Evolutionary conservation across 2,113 vertebrate species (phyloP).

Genomic region (Tenrec ecaudatus): DNA sequence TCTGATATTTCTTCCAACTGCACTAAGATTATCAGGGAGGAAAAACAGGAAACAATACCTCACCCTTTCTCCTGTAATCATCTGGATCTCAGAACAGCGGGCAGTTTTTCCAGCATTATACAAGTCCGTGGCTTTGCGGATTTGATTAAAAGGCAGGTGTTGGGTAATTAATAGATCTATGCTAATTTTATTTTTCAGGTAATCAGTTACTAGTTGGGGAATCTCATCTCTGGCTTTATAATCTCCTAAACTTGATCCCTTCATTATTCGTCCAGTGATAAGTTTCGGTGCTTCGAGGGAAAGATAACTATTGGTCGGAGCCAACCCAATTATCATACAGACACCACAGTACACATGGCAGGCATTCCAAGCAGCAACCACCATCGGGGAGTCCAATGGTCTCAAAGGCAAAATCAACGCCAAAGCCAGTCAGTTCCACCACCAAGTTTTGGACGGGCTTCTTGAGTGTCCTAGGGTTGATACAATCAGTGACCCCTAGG

Average conservation of each 20-base stretch:
- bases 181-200: constrained; percentile 90
- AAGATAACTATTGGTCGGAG: constrained; percentile 77
- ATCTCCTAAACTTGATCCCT: constrained; percentile 87
- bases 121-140: constrained; percentile 90
- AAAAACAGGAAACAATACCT: neutral
- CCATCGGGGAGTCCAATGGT: constrained; percentile 87
- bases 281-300: constrained; percentile 76
- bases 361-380: constrained; percentile 88
- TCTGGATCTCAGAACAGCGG: constrained; percentile 63
- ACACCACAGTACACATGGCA: constrained; percentile 85
- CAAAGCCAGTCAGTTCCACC: constrained; percentile 84
- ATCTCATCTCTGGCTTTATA: constrained; percentile 84
- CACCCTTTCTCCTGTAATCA: neutral
- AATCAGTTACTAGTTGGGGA: constrained; percentile 90
- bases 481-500: constrained; percentile 90
- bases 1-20: no score
- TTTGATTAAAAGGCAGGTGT: constrained; percentile 88
- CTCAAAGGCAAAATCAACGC: constrained; percentile 92
- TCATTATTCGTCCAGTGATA: constrained; percentile 86
- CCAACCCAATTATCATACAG: constrained; percentile 85
- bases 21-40: neutral
- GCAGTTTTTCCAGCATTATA: constrained; percentile 89
- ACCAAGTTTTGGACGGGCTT: constrained; percentile 90
- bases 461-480: constrained; percentile 87
- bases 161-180: constrained; percentile 91